Base-by-base conservation (phyloP, 2,888 invertebrate genomes). In the Caprella mutica region DNA sequence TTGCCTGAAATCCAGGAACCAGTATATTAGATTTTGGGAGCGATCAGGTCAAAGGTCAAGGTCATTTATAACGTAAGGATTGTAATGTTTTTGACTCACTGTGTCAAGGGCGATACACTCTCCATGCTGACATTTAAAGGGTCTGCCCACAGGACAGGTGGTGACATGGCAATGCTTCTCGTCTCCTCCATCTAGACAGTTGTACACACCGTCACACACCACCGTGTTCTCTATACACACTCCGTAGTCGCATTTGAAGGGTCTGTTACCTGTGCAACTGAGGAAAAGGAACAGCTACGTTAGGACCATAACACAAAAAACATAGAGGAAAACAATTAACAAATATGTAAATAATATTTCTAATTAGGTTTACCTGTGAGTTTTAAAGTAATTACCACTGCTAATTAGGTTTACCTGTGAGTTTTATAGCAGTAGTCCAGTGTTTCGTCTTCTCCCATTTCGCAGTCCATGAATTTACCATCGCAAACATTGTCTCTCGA, bases 401-500 rank as follows among this genome's bases (percentile, higher is more conserved):
- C n/a, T n/a, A n/a, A n/a, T n/a, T n/a, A n/a, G n/a, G n/a, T n/a
- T n/a, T n/a, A n/a, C n/a, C n/a, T n/a, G n/a, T n/a, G n/a, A n/a
- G n/a, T n/a, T n/a, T n/a, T n/a, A n/a, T 43, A 52, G 29, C 63
- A 63, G 50, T 52, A 63, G 24, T 63, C 55, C 27, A 63, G 44
- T 30, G 35, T 48, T 29, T 63, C 63, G 19, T 63, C 63, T 30
- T 63, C 63, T 4, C 63, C 63, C 5, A 46, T 50, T 2, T 44
- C 52, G 30, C 63, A 63, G 38, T 63, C 63, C 27, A 39, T 51
- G 55, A 63, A 63, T 2, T 74, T 71, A 0, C 77, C 77, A 68
- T 84, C 83, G 69, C 83, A 84, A 0, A 81, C 75, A 77, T 78
- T 80, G 0, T 78, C 70, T 52, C 77, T 72, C 24, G 76, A 74